Conservation (phyloP, 2,888 invertebrate species). For the Pristionchus entomophagus region DNA sequence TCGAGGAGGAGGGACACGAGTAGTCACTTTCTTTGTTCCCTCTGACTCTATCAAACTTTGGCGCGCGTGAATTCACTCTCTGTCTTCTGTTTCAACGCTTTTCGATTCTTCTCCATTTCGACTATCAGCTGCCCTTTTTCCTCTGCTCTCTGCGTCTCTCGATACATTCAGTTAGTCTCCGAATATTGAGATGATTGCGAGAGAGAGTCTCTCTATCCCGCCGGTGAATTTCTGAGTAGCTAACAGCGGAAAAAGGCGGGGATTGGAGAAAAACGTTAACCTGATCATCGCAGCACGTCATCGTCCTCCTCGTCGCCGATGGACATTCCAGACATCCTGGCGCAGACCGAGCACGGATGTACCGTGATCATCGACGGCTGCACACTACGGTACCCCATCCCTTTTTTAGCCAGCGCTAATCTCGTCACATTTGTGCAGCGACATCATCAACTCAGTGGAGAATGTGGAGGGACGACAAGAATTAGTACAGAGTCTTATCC, state of each 20-base stretch:
- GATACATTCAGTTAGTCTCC: conserved; percentile 40
- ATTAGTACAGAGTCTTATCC: conserved; percentile 66
- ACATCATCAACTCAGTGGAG: conserved; percentile 65
- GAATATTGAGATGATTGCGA: conserved; percentile 42
- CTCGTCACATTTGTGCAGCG: conserved; percentile 51
- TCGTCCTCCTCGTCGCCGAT: conserved; percentile 45
- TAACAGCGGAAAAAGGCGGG: background rate
- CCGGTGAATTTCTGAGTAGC: conserved; percentile 17
- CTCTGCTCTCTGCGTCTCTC: conserved; percentile 15
- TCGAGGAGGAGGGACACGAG: background rate
- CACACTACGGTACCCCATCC: conserved; percentile 55
- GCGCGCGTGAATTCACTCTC: background rate
- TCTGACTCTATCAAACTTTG: conserved; percentile 30
- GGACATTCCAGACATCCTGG: conserved; percentile 72
- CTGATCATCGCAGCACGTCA: conserved; percentile 59
- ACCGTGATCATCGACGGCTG: conserved; percentile 72
- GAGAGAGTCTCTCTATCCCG: conserved; percentile 16
- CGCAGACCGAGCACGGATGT: conserved; percentile 72
- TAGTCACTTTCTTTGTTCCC: conserved; percentile 33
- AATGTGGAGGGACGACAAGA: conserved; percentile 64
- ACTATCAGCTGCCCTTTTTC: conserved; percentile 41
- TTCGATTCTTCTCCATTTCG: background rate
- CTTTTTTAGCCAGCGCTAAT: background rate
- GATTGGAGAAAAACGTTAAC: background rate
- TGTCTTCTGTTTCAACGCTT: background rate